phyloP scores from a whole-genome alignment of 2,888 invertebrate species.

The Leptothorax acervorum region DNA sequence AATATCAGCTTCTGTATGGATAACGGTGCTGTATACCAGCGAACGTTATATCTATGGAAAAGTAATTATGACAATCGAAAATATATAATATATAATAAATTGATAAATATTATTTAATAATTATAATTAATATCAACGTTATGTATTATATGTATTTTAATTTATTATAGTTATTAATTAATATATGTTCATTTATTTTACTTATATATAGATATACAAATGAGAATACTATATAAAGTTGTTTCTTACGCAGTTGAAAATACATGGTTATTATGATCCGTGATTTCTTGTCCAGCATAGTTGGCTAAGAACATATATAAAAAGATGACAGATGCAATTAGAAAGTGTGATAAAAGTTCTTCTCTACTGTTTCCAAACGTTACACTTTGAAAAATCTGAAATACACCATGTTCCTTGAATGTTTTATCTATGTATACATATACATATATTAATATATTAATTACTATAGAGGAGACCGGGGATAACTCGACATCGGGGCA shows the following conservation, averaged over 20 bases:
- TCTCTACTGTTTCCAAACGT: neutral
- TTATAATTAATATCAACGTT: neutral
- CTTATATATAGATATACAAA: neutral
- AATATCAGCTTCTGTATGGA: conserved; percentile 23
- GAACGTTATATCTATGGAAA: neutral
- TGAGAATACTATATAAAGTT: neutral
- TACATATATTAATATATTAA: too few species aligned
- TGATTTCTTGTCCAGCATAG: conserved; percentile 15
- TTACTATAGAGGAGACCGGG: too few species aligned
- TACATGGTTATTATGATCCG: neutral
- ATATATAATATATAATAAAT: neutral
- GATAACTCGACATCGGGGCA: too few species aligned
- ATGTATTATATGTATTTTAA: neutral
- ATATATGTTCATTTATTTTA: neutral
- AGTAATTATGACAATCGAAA: neutral
- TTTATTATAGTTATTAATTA: too few species aligned
- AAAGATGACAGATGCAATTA: neutral
- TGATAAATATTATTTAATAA: neutral
- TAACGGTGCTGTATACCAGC: conserved; percentile 19
- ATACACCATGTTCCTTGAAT: neutral
- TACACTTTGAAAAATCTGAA: neutral
- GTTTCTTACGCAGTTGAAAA: conserved; percentile 1
- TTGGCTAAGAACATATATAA: neutral
- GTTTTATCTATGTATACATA: neutral
- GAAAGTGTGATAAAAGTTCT: neutral